A percentile compares a stretch with the other conserved stretches of the same genome.
Evolutionary conservation across 2,113 vertebrate genomes (phyloP).

Genomic region (Myiopsitta monachus): DNA sequence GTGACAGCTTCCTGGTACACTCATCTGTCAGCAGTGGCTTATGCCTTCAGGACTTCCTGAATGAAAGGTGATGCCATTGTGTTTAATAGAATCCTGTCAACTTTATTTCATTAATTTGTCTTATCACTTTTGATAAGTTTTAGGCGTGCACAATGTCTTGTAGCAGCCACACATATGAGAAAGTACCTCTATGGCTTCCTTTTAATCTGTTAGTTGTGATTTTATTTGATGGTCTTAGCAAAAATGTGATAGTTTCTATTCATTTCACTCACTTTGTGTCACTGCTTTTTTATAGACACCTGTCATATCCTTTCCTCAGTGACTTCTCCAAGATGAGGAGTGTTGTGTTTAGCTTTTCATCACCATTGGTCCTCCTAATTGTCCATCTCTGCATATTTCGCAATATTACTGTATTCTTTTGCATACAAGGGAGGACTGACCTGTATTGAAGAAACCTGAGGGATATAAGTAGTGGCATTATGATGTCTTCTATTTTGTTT

Average conservation of each 20-base stretch:
- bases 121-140: not conserved
- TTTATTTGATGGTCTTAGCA: not conserved
- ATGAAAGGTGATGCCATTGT: not conserved
- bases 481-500: not conserved
- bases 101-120: conserved; percentile 1
- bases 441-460: not conserved
- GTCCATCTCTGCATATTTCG: not conserved
- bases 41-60: not conserved
- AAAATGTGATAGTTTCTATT: not conserved
- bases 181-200: not conserved
- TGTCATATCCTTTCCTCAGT: not conserved
- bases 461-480: not conserved
- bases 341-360: not conserved
- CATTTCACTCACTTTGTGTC: not conserved
- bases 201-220: not conserved
- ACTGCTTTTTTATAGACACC: not conserved
- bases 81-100: not conserved
- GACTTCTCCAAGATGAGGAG: not conserved
- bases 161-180: not conserved
- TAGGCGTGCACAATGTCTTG: not conserved
- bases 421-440: not conserved
- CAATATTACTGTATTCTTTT: not conserved
- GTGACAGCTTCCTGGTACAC: not conserved
- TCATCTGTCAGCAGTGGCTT: not conserved
- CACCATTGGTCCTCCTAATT: not conserved